Evolutionary conservation across 1,140 invertebrate species (phyloP), one percentile per base, ranked within the genome.

Genomic region (Druon quercuslanigerum): DNA sequence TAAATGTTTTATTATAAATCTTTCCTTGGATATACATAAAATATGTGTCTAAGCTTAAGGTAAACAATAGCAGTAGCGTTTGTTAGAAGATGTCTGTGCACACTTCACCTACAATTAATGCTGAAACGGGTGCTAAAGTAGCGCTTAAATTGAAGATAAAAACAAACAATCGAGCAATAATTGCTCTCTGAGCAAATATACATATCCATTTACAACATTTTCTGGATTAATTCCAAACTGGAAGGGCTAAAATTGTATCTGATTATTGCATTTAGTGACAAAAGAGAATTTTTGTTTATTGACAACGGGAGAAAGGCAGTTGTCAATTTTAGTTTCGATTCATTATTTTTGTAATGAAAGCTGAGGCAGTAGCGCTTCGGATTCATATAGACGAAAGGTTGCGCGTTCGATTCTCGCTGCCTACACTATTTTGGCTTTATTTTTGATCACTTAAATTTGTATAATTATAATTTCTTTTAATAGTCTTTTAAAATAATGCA

Each of bases 41-140:
- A 81, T 87, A 84, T 85, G 85, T 87, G 83, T 85, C 82, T 88
- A 85, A 87, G 76, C 84, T 83, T 85, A 84, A 83, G 84, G 83
- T 82, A 33, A 50, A 60, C 25, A 72, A 54, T 51, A 66, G 51
- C 46, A 75, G 60, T 66, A 66, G 60, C 13, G 16, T 66, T 66
- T 66, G 46, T 46, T 66, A 66, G 60, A 66, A 46, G 60, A 66
- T 66, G 60, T 66, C 60, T 40, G 60, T 66, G 60, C 20, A 66
- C 60, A 66, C 60, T 66, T 66, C 60, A 66, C 13, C 60, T 66
- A 66, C 57, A 60, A 66, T 40, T 66, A 66, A 66, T 66, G 60
- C 60, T 66, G 60, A 66, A 66, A 66, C 60, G 60, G 57, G 60
- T 66, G 60, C 60, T 66, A 66, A 16, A 66, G 60, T 66, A 66